These are phyloP conservation scores for Vidua macroura DNA, from an alignment of 2,113 vertebrate species.

Conservation along the genomic window DNA sequence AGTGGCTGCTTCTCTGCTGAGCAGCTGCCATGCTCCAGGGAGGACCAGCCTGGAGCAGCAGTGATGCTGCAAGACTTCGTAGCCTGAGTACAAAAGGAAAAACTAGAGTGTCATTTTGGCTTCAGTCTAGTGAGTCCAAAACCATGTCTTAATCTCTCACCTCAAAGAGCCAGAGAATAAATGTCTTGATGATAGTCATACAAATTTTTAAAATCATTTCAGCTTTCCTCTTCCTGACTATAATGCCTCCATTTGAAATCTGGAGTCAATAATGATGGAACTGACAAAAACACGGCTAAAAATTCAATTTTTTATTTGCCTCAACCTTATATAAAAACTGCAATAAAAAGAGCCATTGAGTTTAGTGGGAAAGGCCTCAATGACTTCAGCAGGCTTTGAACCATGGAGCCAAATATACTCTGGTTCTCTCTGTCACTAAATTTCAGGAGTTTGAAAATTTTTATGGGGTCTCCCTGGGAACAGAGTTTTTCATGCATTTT, in stretches of 20 bases:
- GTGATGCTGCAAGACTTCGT: accelerated
- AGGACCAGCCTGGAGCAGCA: not conserved
- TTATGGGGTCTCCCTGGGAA: not conserved
- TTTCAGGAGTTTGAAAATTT: not conserved
- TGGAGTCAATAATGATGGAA: not conserved
- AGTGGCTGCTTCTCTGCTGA: conserved; percentile 51
- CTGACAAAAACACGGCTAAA: not conserved
- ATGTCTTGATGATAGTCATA: not conserved
- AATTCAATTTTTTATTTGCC: not conserved
- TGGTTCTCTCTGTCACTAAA: not conserved
- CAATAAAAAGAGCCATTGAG: not conserved
- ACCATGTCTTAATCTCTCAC: not conserved
- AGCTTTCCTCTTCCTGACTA: not conserved
- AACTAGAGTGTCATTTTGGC: not conserved
- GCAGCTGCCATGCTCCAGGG: conserved; percentile 1
- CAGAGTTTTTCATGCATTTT: not conserved
- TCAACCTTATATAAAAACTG: not conserved
- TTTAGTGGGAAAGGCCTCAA: not conserved
- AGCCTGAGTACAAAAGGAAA: not conserved
- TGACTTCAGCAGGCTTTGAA: not conserved
- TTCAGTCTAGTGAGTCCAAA: not conserved
- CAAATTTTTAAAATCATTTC: not conserved
- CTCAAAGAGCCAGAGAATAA: not conserved
- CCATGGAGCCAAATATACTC: not conserved
- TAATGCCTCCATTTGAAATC: not conserved